These are phyloP conservation scores for Pseudopipra pipra DNA, from an alignment of 2,113 vertebrate genomes.

Conservation along the genomic window DNA sequence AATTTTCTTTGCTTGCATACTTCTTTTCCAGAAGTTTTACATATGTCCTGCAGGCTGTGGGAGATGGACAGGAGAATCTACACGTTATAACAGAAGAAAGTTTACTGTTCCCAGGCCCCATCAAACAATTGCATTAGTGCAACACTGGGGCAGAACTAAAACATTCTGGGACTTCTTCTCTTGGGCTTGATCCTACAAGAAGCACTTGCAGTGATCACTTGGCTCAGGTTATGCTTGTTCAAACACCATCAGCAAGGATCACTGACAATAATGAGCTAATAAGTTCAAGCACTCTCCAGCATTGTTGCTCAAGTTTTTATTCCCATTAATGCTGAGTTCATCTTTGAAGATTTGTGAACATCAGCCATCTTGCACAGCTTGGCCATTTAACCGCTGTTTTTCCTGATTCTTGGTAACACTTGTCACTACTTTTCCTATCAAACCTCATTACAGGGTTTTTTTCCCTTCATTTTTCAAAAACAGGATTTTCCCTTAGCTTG, in stretches of 20 bases:
- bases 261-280: background rate
- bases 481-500: background rate
- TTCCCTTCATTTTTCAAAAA: background rate
- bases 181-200: background rate
- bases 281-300: background rate
- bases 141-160: background rate
- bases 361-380: background rate
- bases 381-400: background rate
- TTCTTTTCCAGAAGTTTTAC: background rate
- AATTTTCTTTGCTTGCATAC: background rate
- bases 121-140: background rate
- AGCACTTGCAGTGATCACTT: background rate
- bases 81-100: fast-evolving
- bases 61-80: background rate
- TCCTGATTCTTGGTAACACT: background rate
- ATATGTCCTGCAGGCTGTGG: background rate
- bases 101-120: background rate
- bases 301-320: background rate
- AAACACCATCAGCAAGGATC: background rate
- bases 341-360: background rate
- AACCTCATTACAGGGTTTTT: background rate
- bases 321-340: background rate
- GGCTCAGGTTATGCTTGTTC: background rate
- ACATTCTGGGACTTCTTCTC: background rate
- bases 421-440: background rate